Base-by-base conservation (phyloP, 2,113 vertebrate species). In the Scortum barcoo region DNA sequence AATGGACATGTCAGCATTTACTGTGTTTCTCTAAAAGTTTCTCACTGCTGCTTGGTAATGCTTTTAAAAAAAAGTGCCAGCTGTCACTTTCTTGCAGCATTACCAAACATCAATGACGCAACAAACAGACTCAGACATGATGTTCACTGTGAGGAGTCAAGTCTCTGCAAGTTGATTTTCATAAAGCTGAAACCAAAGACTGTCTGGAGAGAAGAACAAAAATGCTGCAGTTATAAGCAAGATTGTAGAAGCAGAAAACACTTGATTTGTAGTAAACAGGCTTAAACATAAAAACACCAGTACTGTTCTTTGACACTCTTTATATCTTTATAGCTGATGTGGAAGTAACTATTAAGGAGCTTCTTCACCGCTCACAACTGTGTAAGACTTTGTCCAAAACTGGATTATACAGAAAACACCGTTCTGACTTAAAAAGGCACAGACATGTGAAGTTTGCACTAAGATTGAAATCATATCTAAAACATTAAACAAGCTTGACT, bases 351-450 rank as follows among this genome's bases (percentile, higher is more conserved):
- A 30, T 38, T 46, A 54, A 54, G 33, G 1, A 50, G 62, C 69
- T 12, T 54, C 71, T 57, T 54, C 70, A 12, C 54, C 10, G 57
- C n/a, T 20, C 42, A 40, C 60, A 30, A 61, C 60, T 40, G 40
- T 40, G 61, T 56, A 36, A 57, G 17, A 71, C 51, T 73, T 71
- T 54, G 85, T 68, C 71, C 78, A 28, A 54, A 76, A 80, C 36
- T 20, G n/a, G 58, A 42, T 60, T 20, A 57, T 6, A 65, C 28
- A 48, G 48, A 50, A 51, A 76, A 68, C 56, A 61, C 72, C 67
- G 7, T 22, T 83, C 44, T 38, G 61, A 81, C 70, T 75, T 57
- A 9, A 72, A 66, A 93, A 90, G 92, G 91, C 92, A 93, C 91
- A 81, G 58, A 85, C 83, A 71, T 72, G 70, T 85, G 60, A 56